Base-by-base conservation (phyloP, 1,140 invertebrate genomes). In the Belonocnema kinseyi region DNA sequence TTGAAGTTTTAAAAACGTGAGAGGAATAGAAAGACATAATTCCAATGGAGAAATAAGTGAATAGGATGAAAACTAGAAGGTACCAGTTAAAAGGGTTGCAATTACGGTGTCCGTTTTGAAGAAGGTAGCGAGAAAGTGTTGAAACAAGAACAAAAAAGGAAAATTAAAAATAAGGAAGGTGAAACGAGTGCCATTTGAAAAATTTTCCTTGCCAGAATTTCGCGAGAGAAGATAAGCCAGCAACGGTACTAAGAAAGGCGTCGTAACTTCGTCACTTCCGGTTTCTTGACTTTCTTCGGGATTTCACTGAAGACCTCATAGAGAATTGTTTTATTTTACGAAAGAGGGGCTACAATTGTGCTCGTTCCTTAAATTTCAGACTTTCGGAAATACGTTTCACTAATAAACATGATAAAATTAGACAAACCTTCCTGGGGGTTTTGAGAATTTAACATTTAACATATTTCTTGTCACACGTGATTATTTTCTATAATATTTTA, bases 91-190 rank as follows among this genome's bases (percentile, higher is more conserved):
- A 14, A 26, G 26, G 26, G 61, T 33, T 66, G 26, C 46, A 66
- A 66, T 66, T 66, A 66, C 33, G 61, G 33, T 40, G 61, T 66
- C 21, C 14, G 61, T 66, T n/a, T 4, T 66, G 5, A 14, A 40
- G 14, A 66, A 66, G 61, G 33, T 40, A 66, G 40, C 61, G 26
- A 40, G 61, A 40, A 66, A 66, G 26, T 66, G 61, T 16, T 66
- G 61, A 40, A 40, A 66, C 40, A 66, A 66, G 61, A 66, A 14
- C 2, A 61, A 3, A 33, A 66, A 14, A 40, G 14, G 46, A 46
- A 66, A 66, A 66, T 66, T 66, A 66, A 16, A 66, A 66, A 66
- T 66, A 46, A 66, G 61, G 4, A 66, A 66, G 61, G 61, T 66
- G 3, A 66, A 66, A 40, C 61, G 58, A 66, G 58, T 66, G 54